These are phyloP conservation scores for Zelostemma sp. DNA, from an alignment of 1,140 invertebrate genomes.

Conservation along the genomic window DNA sequence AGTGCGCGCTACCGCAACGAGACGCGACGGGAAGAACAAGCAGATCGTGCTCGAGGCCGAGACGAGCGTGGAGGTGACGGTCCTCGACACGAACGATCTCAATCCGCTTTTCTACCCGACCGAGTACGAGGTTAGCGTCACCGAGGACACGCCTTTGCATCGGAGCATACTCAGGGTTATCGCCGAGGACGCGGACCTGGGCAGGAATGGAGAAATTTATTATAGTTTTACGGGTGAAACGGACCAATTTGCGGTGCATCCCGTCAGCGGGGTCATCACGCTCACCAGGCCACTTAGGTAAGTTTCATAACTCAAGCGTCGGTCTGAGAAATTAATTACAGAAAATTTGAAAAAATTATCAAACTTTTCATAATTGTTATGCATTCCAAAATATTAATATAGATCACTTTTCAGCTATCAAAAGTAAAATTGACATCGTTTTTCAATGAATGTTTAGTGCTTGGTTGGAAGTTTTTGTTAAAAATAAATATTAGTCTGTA, in stretches of 20 bases:
- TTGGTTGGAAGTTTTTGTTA: no score
- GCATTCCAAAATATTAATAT: no score
- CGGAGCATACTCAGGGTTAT: conserved; percentile 81
- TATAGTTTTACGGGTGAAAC: conserved; percentile 90
- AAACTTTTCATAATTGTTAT: no score
- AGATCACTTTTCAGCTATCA: no score
- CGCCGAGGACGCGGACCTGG: conserved; percentile 95
- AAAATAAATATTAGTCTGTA: no score
- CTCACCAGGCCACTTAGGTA: conserved; percentile 82
- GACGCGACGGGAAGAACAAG: conserved; percentile 73
- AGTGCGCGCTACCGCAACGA: conserved; percentile 80
- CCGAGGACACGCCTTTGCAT: conserved; percentile 90
- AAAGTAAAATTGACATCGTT: no score
- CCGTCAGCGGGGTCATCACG: conserved; percentile 89
- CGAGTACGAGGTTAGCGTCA: conserved; percentile 88
- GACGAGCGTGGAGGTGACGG: conserved; percentile 81
- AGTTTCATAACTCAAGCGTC: conserved; percentile 19
- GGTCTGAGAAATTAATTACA: no score
- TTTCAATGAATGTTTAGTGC: no score
- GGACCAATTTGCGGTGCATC: conserved; percentile 91
- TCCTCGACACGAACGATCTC: conserved; percentile 92
- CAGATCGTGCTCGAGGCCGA: conserved; percentile 75
- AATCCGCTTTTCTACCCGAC: conserved; percentile 91
- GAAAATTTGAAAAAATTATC: no score
- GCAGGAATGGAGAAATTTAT: conserved; percentile 95